A percentile compares a stretch with the other conserved stretches of the same genome.
phyloP scores from a whole-genome alignment of 2,113 vertebrate genomes.

The Stomatorhinus ivindoensis region DNA sequence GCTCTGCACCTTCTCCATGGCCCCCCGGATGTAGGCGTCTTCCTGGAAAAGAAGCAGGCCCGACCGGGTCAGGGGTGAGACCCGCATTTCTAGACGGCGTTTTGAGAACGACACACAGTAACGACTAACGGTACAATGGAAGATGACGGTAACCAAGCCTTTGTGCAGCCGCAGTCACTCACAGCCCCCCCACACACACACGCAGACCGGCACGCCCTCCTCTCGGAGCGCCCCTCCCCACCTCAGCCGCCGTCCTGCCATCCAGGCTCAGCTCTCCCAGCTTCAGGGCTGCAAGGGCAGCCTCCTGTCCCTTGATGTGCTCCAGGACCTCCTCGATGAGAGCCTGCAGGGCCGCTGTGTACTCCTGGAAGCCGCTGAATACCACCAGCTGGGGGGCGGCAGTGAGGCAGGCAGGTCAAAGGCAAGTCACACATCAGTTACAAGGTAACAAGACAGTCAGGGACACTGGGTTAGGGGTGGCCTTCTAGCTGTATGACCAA shows the following conservation, averaged over 20 bases:
- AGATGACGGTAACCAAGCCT: neutral
- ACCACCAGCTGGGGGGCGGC: slow-evolving; percentile 67
- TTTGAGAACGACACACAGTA: neutral
- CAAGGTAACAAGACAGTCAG: neutral
- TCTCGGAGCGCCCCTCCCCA: slow-evolving; percentile 38
- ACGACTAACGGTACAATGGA: neutral
- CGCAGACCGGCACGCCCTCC: too few relatives aligned
- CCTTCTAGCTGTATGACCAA: neutral
- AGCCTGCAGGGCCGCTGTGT: slow-evolving; percentile 72
- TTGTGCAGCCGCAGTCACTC: neutral
- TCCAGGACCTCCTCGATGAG: slow-evolving; percentile 76
- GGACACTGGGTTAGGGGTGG: neutral
- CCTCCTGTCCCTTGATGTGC: slow-evolving; percentile 81
- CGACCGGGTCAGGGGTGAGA: neutral
- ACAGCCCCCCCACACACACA: neutral
- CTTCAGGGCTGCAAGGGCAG: slow-evolving; percentile 72
- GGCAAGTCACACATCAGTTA: neutral
- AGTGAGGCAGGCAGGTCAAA: slow-evolving; percentile 12
- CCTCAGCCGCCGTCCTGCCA: slow-evolving; percentile 64
- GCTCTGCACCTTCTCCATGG: slow-evolving; percentile 86
- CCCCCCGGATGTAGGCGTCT: slow-evolving; percentile 77
- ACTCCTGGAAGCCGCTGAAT: slow-evolving; percentile 82
- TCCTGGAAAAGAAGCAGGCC: slow-evolving; percentile 59
- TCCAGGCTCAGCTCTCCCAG: slow-evolving; percentile 79
- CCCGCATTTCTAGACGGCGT: neutral